A percentile compares a stretch with the other conserved stretches of the same genome.
These are phyloP conservation scores for Conus betulinus DNA, from an alignment of 1,140 invertebrate genomes.

Conservation along the genomic window DNA sequence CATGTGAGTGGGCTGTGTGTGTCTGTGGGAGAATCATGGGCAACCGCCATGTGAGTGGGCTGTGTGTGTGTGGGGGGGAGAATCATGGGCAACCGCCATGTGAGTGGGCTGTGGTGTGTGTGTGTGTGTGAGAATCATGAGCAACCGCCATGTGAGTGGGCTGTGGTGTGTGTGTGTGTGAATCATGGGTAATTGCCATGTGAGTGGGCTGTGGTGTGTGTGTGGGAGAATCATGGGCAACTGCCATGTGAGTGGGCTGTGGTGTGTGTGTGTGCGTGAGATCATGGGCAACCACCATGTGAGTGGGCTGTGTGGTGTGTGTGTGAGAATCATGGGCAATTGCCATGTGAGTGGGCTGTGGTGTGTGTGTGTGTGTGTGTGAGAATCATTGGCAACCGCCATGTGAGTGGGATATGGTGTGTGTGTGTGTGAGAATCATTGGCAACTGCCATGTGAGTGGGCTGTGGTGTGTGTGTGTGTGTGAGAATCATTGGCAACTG, in stretches of 20 bases:
- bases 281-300: not conserved
- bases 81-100: too few relatives aligned
- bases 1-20: not conserved
- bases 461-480: too few relatives aligned
- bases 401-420: not conserved
- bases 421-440: not conserved
- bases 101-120: too few relatives aligned
- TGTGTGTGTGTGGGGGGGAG: too few relatives aligned
- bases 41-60: not conserved
- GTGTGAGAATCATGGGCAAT: slow-evolving; percentile 83
- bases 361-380: not conserved
- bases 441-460: not conserved
- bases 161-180: too few relatives aligned
- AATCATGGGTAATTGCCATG: too few relatives aligned
- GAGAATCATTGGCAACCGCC: not conserved
- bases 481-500: slow-evolving; percentile 84
- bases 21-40: not conserved
- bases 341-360: slow-evolving; percentile 78
- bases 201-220: too few relatives aligned
- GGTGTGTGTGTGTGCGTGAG: not conserved
- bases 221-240: too few relatives aligned
- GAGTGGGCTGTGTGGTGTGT: not conserved
- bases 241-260: too few relatives aligned
- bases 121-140: too few relatives aligned
- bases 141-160: too few relatives aligned